These are phyloP conservation scores for Ormyrus labotus DNA, from an alignment of 2,888 invertebrate species.

Conservation along the genomic window DNA sequence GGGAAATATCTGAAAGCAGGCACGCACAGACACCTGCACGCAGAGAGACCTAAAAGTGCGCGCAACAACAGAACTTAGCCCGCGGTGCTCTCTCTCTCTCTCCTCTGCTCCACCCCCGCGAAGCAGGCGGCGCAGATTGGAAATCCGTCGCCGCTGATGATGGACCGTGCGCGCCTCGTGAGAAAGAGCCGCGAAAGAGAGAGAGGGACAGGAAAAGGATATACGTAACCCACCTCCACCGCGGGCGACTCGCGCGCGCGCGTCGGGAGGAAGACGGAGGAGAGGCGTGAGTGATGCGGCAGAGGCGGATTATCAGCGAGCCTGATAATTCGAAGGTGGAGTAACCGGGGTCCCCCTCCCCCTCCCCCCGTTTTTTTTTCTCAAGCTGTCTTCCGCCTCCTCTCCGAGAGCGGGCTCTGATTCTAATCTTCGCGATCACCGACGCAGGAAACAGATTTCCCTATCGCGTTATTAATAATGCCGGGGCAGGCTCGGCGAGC, in stretches of 20 bases:
- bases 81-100: neutral
- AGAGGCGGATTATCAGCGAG: slow-evolving; percentile 47
- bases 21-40: too few relatives aligned
- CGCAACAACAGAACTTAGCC: too few relatives aligned
- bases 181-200: slow-evolving; percentile 35
- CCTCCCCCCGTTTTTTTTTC: neutral
- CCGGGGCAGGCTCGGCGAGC: neutral
- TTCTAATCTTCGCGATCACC: slow-evolving; percentile 34
- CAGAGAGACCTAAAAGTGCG: too few relatives aligned
- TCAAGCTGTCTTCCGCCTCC: neutral
- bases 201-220: neutral
- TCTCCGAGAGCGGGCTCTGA: neutral
- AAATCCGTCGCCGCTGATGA: slow-evolving; percentile 62
- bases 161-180: slow-evolving; percentile 58
- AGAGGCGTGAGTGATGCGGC: slow-evolving; percentile 49
- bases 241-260: slow-evolving; percentile 25
- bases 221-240: slow-evolving; percentile 22
- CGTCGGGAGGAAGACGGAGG: neutral
- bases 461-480: slow-evolving; percentile 17
- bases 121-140: slow-evolving; percentile 58
- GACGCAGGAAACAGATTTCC: slow-evolving; percentile 22
- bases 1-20: too few relatives aligned
- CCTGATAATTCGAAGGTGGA: slow-evolving; percentile 50
- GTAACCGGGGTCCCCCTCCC: neutral
- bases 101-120: slow-evolving; percentile 7